Base-by-base conservation (phyloP, 1,140 invertebrate genomes). In the Mizuhopecten yessoensis region DNA sequence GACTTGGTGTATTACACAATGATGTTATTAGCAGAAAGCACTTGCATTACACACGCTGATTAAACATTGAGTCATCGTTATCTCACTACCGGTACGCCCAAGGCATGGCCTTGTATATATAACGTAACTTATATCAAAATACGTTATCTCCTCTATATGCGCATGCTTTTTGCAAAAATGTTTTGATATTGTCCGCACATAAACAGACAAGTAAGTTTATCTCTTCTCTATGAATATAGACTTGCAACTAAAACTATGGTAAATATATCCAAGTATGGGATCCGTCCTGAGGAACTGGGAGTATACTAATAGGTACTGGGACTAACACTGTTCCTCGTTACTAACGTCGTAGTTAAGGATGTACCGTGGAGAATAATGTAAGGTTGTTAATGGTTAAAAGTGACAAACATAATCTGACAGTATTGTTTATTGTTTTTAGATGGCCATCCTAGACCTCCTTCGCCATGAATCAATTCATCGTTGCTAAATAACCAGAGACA, bases 351-450 rank as follows among this genome's bases (percentile, higher is more conserved):
- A 5, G 57, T 75, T 75, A 29, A n/a, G 23, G n/a, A 75, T 29
- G n/a, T 75, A 5, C n/a, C 57, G 1, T n/a, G 17, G 23, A 7
- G 57, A n/a, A 29, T n/a, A 29, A 2, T 75, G 13, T 39, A 13
- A 39, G 5, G 7, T 57, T 23, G 23, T 75, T n/a, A 29, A 75
- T 75, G 5, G 57, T 75, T 3, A 75, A 75, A 29, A 11, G n/a
- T 75, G 23, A 75, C 29, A 17, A 75, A 49, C 45, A 75, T 75
- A 75, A 75, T 17, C n/a, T 75, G n/a, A 75, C 1, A 0, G 29
- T 29, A 5, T 75, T 75, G 42, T 75, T 75, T 29, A 75, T 75
- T 75, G 57, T n/a, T 75, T 75, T 75, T n/a, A 75, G 57, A 75
- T 75, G 57, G 57, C n/a, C 57, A 29, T 29, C n/a, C 23, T 75